phyloP scores from a whole-genome alignment of 2,888 invertebrate genomes.

The Allygus modestus region DNA sequence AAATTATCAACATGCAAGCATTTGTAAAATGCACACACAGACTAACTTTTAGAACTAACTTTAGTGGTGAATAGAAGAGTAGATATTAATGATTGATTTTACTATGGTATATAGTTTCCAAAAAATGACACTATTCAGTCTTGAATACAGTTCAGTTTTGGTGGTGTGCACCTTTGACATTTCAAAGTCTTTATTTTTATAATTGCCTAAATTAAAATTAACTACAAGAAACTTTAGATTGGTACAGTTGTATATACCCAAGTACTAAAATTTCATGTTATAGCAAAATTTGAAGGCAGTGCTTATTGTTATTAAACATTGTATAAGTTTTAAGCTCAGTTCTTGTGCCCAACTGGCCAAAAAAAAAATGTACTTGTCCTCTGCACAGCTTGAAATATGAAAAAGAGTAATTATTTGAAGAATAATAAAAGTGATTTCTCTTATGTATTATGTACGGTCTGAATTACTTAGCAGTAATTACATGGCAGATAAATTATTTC shows the following conservation, averaged over 20 bases:
- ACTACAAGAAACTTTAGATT: neutral
- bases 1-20: no score
- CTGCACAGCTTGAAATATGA: no score
- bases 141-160: slow-evolving; percentile 29
- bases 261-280: neutral
- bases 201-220: neutral
- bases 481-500: no score
- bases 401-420: no score
- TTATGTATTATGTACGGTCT: no score
- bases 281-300: slow-evolving; percentile 22
- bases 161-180: neutral
- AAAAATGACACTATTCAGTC: slow-evolving; percentile 34
- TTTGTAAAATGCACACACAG: no score
- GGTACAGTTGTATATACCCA: neutral
- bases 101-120: slow-evolving; percentile 1
- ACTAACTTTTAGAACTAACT: no score
- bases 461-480: no score
- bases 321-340: neutral
- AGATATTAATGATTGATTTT: neutral
- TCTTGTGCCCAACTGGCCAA: no score
- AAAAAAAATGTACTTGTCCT: no score
- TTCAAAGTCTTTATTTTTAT: neutral
- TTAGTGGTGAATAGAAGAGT: neutral
- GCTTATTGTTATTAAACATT: slow-evolving; percentile 9
- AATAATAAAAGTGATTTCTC: no score